phyloP scores from a whole-genome alignment of 2,113 vertebrate species.

The Heteronetta atricapilla region DNA sequence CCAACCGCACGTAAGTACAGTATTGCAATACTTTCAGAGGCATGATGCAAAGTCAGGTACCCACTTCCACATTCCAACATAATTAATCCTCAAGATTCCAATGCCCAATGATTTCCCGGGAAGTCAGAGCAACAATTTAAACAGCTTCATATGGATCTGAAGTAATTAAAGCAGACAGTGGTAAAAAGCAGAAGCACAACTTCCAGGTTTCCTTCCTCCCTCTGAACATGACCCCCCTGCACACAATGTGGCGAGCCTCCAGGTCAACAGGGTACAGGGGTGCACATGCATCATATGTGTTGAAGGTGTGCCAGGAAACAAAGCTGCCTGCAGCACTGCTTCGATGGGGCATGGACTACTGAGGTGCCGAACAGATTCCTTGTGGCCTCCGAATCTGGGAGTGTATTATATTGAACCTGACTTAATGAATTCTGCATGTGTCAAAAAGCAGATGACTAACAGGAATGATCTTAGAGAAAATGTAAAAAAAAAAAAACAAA shows the following conservation, averaged over 20 bases:
- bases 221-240: fast-evolving
- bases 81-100: neutral
- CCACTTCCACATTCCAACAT: fast-evolving
- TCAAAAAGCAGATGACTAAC: neutral
- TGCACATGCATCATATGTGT: fast-evolving
- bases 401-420: neutral
- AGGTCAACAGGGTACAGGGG: fast-evolving
- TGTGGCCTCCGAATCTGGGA: neutral
- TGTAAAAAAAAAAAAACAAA: slow-evolving; percentile 7
- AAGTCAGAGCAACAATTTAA: neutral
- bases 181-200: neutral
- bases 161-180: neutral
- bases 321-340: neutral
- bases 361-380: neutral
- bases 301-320: neutral
- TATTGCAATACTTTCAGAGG: neutral
- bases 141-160: neutral
- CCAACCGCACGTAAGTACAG: fast-evolving
- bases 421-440: neutral
- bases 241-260: neutral
- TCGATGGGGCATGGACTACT: neutral
- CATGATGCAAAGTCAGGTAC: neutral
- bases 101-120: neutral
- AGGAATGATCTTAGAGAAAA: neutral
- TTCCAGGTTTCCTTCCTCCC: neutral